A percentile compares a stretch with the other conserved stretches of the same genome.
phyloP scores from a whole-genome alignment of 2,888 invertebrate species.

The Platypus cylindrus region DNA sequence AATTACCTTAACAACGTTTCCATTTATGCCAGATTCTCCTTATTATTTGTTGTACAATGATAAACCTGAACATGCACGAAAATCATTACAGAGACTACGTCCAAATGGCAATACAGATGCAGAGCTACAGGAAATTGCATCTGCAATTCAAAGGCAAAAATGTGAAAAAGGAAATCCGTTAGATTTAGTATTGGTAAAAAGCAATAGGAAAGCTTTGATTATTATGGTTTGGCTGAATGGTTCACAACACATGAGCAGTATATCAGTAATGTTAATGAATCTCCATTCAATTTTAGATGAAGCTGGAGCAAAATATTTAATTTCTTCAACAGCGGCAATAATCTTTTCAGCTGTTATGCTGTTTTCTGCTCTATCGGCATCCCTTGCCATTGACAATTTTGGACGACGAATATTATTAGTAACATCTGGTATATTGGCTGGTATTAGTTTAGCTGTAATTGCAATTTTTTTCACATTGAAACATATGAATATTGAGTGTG shows the following conservation, averaged over 20 bases:
- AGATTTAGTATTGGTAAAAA: slow-evolving; percentile 29
- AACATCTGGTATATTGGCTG: slow-evolving; percentile 28
- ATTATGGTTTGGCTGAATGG: slow-evolving; percentile 33
- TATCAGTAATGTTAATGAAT: slow-evolving; percentile 35
- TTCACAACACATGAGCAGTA: slow-evolving; percentile 33
- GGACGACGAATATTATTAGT: slow-evolving; percentile 30
- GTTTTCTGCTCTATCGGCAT: slow-evolving; percentile 27
- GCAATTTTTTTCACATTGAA: slow-evolving; percentile 31
- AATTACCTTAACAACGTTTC: slow-evolving; percentile 27
- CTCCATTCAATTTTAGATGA: slow-evolving; percentile 31
- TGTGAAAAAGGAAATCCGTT: slow-evolving; percentile 28
- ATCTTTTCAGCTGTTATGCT: slow-evolving; percentile 32
- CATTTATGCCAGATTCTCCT: slow-evolving; percentile 34
- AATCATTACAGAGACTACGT: slow-evolving; percentile 25
- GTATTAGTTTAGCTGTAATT: slow-evolving; percentile 27
- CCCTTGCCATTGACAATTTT: slow-evolving; percentile 30
- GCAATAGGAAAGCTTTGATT: slow-evolving; percentile 31
- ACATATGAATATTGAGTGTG: slow-evolving; percentile 23
- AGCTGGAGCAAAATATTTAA: slow-evolving; percentile 28
- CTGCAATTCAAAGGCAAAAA: slow-evolving; percentile 29
- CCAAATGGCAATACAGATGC: slow-evolving; percentile 25
- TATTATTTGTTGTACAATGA: slow-evolving; percentile 30
- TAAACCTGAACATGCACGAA: slow-evolving; percentile 26
- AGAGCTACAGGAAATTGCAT: slow-evolving; percentile 29
- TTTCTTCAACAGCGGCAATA: slow-evolving; percentile 28